Conservation (phyloP, 2,113 vertebrate species). For the Heterocephalus glaber region DNA sequence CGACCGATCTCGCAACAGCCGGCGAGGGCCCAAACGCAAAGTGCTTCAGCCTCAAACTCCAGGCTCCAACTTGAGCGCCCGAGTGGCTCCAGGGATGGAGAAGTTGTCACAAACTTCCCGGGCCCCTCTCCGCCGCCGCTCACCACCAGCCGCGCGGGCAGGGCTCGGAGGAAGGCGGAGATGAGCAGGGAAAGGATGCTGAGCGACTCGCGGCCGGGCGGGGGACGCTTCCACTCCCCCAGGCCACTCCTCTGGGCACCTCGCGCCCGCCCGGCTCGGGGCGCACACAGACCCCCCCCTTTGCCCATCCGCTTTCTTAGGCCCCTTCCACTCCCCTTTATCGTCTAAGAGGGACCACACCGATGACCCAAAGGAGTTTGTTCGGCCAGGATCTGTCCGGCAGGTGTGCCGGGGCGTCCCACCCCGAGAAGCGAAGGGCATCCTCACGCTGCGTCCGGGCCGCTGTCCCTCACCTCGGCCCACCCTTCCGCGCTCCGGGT, state of each 20-base stretch:
- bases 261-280: not conserved
- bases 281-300: not conserved
- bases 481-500: not conserved
- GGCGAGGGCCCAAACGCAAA: not conserved
- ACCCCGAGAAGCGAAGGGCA: not conserved
- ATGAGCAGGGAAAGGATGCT: conserved; percentile 27
- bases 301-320: not conserved
- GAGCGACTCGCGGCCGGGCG: not conserved
- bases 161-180: not conserved
- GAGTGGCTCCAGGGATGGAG: conserved; percentile 61
- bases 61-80: conserved; percentile 57
- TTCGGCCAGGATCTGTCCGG: not conserved
- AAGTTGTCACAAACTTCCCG: conserved; percentile 81
- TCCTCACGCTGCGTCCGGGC: not conserved
- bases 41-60: conserved; percentile 55
- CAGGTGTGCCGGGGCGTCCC: conserved; percentile 64
- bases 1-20: not conserved
- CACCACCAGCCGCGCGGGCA: not conserved
- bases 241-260: not conserved
- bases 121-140: conserved; percentile 36
- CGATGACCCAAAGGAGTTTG: not conserved
- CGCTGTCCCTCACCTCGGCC: not conserved
- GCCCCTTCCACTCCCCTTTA: not conserved
- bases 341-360: not conserved
- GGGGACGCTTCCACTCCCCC: not conserved